Conservation (phyloP, 2,797 vertebrate species). For the Lemur catta region DNA sequence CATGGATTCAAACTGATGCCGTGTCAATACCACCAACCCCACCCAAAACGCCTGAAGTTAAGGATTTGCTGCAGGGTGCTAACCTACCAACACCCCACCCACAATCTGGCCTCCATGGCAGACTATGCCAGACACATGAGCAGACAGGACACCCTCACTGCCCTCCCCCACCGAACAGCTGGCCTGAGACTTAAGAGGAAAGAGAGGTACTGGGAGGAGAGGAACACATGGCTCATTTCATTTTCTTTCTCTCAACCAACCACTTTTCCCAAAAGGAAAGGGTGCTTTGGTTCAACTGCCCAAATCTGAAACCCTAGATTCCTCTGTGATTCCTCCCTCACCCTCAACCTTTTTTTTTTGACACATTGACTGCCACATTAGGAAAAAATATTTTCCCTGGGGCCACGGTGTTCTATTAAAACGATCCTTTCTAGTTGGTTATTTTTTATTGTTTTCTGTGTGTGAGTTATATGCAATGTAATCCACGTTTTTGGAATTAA, state of each 20-base stretch:
- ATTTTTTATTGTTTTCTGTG: no score
- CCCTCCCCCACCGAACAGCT: neutral
- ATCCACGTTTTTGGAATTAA: no score
- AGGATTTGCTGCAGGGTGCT: neutral
- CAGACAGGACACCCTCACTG: neutral
- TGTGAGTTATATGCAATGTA: no score
- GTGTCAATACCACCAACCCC: neutral
- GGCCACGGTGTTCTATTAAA: no score
- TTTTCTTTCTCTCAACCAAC: neutral
- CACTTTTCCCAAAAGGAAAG: conserved; percentile 26
- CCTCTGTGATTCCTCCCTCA: neutral
- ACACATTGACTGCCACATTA: no score
- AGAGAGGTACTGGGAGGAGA: neutral
- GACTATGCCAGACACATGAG: neutral
- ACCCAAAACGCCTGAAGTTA: neutral
- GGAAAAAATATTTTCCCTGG: no score
- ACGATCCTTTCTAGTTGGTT: no score
- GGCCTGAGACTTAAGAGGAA: neutral
- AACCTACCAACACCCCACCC: neutral
- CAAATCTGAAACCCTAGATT: conserved; percentile 9
- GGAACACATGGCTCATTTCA: neutral
- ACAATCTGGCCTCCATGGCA: neutral
- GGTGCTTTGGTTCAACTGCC: neutral
- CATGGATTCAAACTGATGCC: conserved; percentile 46
- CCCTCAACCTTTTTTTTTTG: neutral